These are phyloP conservation scores for Cyrtonyx montezumae DNA, from an alignment of 2,113 vertebrate species.

Conservation along the genomic window DNA sequence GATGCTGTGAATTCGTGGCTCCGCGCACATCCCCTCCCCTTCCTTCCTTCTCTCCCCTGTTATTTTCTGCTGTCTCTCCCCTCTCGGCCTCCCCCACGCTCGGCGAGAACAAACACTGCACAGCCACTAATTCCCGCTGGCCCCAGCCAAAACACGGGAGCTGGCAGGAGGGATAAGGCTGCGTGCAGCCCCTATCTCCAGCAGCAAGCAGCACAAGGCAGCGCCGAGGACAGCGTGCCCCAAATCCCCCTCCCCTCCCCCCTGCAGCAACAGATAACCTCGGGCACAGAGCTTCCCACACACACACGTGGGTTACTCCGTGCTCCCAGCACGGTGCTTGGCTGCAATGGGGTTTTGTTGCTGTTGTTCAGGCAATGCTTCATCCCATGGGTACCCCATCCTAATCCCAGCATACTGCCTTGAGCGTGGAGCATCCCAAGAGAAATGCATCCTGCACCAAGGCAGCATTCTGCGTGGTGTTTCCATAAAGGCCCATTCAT, in stretches of 20 bases:
- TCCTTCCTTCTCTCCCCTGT: slow-evolving; percentile 35
- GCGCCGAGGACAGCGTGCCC: background rate
- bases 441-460: accelerated
- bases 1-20: background rate
- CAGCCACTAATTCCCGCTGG: background rate
- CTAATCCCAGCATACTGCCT: background rate
- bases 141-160: slow-evolving; percentile 45
- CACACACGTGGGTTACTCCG: background rate
- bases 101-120: slow-evolving; percentile 28
- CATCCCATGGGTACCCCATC: background rate
- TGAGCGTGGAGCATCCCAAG: background rate
- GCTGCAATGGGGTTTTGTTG: background rate
- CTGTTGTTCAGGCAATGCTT: background rate
- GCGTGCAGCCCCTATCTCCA: background rate
- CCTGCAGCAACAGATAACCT: background rate
- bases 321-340: background rate
- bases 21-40: slow-evolving; percentile 38
- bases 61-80: slow-evolving; percentile 4
- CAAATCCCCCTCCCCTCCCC: background rate
- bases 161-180: background rate
- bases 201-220: background rate
- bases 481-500: background rate
- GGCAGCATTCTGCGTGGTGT: background rate
- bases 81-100: slow-evolving; percentile 27
- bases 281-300: background rate